Base-by-base conservation (phyloP, 2,888 invertebrate species). In the Drosophila prostipennis region DNA sequence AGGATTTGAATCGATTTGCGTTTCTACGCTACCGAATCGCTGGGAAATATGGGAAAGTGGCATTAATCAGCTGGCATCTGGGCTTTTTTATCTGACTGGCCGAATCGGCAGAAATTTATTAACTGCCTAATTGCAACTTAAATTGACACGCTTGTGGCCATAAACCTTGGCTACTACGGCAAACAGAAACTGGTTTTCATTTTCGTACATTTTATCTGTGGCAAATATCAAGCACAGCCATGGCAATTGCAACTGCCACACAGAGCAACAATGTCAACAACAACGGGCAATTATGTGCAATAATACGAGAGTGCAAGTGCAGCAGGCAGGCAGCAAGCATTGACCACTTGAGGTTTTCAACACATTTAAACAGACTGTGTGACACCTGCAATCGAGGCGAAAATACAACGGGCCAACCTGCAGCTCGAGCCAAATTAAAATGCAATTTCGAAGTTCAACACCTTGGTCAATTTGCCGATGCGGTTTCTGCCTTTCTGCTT, bases 371-470 rank as follows among this genome's bases (percentile, higher is more conserved):
- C 73, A 72, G 73, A 74, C 73, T 79, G 84, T 1, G 34, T 86
- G 80, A 80, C 84, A 82, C 83, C 88, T 80, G 87, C 78, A 82
- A 76, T 67, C 75, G 83, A 71, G 51, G n/a, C 39, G n/a, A 43
- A 45, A 46, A 19, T 29, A 29, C 34, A 34, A 34, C 39, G 23
- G 73, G n/a, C n/a, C 53, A 63, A 59, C 26, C 65, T 48, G 65
- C 78, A 65, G 65, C 46, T 74, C 75, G 64, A 82, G 61, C 56
- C 78, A 86, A 88, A 88, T 83, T 83, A 80, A 80, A 78, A 80
- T 76, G 74, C 87, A 83, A 85, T 88, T 78, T 76, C 49, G 72
- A 78, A 74, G 75, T 72, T 83, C 87, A 88, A 83, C 89, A 88
- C 81, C 80, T 80, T 82, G 78, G 78, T 74, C 80, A 87, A 76